Evolutionary conservation across 2,888 invertebrate genomes (phyloP), one percentile per base, ranked within the genome.

Genomic region (Hoplodrina ambigua): DNA sequence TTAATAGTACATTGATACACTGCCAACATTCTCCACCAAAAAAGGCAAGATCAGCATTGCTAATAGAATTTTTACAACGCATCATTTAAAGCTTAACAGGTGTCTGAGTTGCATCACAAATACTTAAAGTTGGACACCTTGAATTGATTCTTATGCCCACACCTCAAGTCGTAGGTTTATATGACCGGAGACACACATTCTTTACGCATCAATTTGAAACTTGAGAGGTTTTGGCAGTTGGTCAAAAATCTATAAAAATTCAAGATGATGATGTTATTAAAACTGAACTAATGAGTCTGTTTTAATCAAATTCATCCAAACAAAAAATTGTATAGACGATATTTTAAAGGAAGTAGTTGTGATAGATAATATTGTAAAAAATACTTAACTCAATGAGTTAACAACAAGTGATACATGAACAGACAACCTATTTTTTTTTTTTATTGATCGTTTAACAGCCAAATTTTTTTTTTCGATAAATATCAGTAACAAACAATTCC

Each of bases 141-240:
- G 83, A 78, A 75, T 84, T 67, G 59, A 76, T 76, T 70, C 54
- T 50, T 49, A 56, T 53, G 68, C 83, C 84, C 83, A 83, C 84
- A 75, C 75, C 33, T 59, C 25, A 10, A 5, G 20, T 19, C 53
- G 81, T 76, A 76, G 77, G 77, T 50, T 80, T 76, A 19, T 55
- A 69, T 54, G 56, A 61, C 52, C 70, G 50, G 62, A 59, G 54
- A 64, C 44, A 70, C 60, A 37, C 71, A 81, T 77, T 79, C 69
- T 72, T 77, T 53, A 67, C n/a, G 44, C 63, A 73, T 75, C 30
- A 67, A 69, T 71, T 72, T 70, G 17, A 33, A 50, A 62, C 20
- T 17, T 59, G 69, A 69, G 20, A 57, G 30, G 30, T 68, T 60
- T 50, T 54, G 66, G 54, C 46, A 57, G 8, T 60, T 54, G 30